phyloP scores from a whole-genome alignment of 1,140 invertebrate species.

The Magallana gigas region DNA sequence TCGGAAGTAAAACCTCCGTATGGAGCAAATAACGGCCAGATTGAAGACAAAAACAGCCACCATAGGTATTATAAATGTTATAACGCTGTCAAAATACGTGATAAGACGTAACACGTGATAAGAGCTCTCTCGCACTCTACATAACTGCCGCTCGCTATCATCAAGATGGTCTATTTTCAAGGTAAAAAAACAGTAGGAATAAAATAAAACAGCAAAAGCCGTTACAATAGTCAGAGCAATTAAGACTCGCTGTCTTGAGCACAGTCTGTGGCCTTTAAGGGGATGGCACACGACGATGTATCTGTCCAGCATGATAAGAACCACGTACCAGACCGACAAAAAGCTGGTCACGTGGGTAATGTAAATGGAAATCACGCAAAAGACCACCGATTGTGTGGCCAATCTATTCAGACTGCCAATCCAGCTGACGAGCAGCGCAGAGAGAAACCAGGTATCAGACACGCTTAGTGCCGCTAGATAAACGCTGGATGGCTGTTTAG shows the following conservation, averaged over 20 bases:
- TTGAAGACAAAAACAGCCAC: constrained; percentile 83
- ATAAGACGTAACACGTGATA: constrained; percentile 74
- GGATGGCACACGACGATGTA: constrained; percentile 77
- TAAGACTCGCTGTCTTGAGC: constrained; percentile 68
- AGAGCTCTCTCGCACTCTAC: constrained; percentile 26
- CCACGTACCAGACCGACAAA: constrained; percentile 78
- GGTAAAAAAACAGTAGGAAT: constrained; percentile 70
- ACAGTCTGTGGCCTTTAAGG: constrained; percentile 70
- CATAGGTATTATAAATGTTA: constrained; percentile 82
- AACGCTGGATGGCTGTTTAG: constrained; percentile 82
- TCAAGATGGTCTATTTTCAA: constrained; percentile 52
- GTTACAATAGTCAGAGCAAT: constrained; percentile 57
- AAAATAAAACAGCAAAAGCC: constrained; percentile 65
- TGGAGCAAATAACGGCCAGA: constrained; percentile 61
- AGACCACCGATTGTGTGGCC: constrained; percentile 45
- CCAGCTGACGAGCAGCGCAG: constrained; percentile 81
- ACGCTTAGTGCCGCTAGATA: constrained; percentile 82
- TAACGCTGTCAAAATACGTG: constrained; percentile 82
- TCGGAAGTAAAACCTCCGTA: constrained; percentile 60
- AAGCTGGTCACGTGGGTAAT: constrained; percentile 75
- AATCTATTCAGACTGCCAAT: constrained; percentile 78
- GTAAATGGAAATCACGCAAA: constrained; percentile 74
- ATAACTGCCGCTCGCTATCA: constrained; percentile 75
- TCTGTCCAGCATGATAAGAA: constrained; percentile 78
- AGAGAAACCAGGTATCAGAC: constrained; percentile 82